A percentile compares a stretch with the other conserved stretches of the same genome.
phyloP scores from a whole-genome alignment of 2,113 vertebrate genomes.

The Ploceus nigricollis region DNA sequence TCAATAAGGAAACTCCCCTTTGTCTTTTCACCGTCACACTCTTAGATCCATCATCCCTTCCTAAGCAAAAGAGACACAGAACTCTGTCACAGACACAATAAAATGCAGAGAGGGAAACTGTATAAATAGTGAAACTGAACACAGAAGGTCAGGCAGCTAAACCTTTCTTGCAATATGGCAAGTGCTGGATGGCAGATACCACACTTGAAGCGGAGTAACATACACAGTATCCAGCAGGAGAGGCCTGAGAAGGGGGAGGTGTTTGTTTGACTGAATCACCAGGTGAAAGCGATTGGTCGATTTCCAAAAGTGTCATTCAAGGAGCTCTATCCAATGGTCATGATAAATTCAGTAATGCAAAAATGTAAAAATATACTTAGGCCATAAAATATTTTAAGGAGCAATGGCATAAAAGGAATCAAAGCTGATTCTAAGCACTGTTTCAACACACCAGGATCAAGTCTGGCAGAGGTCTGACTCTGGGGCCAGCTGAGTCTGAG shows the following conservation, averaged over 20 bases:
- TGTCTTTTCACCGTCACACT: background rate
- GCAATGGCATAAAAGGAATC: background rate
- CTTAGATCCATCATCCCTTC: background rate
- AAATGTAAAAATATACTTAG: background rate
- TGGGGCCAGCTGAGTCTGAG: background rate
- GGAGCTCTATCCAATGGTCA: background rate
- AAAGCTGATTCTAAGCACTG: background rate
- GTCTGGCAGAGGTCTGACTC: background rate
- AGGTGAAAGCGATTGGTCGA: background rate
- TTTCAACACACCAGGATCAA: background rate
- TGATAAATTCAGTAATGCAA: background rate
- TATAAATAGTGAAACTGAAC: background rate
- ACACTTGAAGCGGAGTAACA: background rate
- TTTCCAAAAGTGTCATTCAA: background rate
- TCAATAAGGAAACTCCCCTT: background rate
- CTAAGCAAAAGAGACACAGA: background rate
- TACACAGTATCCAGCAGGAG: background rate
- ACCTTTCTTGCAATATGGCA: background rate
- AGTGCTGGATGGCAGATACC: accelerated
- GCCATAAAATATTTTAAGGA: background rate
- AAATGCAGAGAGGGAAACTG: background rate
- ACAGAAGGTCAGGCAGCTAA: background rate
- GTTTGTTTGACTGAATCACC: background rate
- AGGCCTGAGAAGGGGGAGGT: background rate
- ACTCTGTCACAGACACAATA: accelerated